phyloP scores from a whole-genome alignment of 2,113 vertebrate genomes.

The Equus quagga region DNA sequence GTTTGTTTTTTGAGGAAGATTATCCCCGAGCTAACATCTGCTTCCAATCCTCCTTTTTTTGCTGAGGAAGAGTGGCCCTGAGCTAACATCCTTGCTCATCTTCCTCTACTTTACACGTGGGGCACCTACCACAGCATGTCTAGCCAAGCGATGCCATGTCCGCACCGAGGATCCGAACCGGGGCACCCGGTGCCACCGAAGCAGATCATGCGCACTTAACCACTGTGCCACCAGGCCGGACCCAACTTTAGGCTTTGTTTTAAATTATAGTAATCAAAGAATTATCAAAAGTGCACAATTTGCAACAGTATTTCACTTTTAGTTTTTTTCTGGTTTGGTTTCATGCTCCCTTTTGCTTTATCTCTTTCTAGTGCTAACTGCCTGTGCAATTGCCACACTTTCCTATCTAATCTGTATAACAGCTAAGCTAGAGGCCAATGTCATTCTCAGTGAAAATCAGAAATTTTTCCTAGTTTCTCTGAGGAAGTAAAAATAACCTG shows the following conservation, averaged over 20 bases:
- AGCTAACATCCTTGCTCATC: too few relatives aligned
- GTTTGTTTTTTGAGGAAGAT: too few relatives aligned
- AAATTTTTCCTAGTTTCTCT: background rate
- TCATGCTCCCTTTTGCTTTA: background rate
- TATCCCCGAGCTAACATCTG: too few relatives aligned
- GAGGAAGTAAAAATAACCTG: background rate
- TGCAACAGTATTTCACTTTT: background rate
- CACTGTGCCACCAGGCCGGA: too few relatives aligned
- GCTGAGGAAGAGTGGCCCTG: too few relatives aligned
- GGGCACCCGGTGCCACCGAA: too few relatives aligned
- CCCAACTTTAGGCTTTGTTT: background rate
- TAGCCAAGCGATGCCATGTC: too few relatives aligned
- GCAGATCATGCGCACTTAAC: too few relatives aligned
- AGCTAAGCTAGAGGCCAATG: background rate
- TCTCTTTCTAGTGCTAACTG: background rate
- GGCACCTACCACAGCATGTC: too few relatives aligned
- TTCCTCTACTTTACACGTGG: too few relatives aligned
- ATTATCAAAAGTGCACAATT: background rate
- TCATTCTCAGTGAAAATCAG: background rate
- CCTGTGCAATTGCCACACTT: background rate
- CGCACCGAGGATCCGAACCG: too few relatives aligned
- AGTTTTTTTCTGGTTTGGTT: background rate
- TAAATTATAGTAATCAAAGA: background rate
- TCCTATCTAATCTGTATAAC: background rate
- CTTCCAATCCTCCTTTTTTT: too few relatives aligned